Conservation (phyloP, 2,113 vertebrate genomes). For the Boulengerochromis microlepis region DNA sequence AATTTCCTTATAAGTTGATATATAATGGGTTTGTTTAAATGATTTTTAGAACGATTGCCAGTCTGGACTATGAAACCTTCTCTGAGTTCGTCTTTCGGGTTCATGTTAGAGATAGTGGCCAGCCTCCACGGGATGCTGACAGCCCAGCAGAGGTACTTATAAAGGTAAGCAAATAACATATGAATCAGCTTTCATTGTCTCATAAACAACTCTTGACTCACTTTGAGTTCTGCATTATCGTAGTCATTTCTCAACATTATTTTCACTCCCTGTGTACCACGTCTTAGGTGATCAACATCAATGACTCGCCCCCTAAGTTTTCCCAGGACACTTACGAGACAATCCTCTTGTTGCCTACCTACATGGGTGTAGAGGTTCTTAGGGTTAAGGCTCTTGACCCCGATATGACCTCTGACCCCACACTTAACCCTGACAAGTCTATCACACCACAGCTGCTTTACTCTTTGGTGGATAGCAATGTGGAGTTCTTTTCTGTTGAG, state of each 20-base stretch:
- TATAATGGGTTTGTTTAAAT: background rate
- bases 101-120: conserved; percentile 89
- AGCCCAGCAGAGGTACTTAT: conserved; percentile 85
- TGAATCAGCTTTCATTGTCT: background rate
- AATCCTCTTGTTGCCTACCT: conserved; percentile 87
- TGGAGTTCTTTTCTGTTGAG: conserved; percentile 82
- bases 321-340: conserved; percentile 86
- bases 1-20: background rate
- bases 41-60: conserved; percentile 76
- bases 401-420: conserved; percentile 78
- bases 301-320: conserved; percentile 92
- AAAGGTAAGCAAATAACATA: conserved; percentile 51
- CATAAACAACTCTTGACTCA: background rate
- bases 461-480: conserved; percentile 80
- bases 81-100: conserved; percentile 87
- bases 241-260: background rate
- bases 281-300: conserved; percentile 81
- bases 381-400: conserved; percentile 86
- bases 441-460: conserved; percentile 76
- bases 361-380: conserved; percentile 84
- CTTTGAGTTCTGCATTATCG: background rate
- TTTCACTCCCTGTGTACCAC: background rate
- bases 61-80: conserved; percentile 88
- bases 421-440: conserved; percentile 75
- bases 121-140: conserved; percentile 82